These are phyloP conservation scores for Irena cyanogastra DNA, from an alignment of 2,113 vertebrate genomes.

Conservation along the genomic window DNA sequence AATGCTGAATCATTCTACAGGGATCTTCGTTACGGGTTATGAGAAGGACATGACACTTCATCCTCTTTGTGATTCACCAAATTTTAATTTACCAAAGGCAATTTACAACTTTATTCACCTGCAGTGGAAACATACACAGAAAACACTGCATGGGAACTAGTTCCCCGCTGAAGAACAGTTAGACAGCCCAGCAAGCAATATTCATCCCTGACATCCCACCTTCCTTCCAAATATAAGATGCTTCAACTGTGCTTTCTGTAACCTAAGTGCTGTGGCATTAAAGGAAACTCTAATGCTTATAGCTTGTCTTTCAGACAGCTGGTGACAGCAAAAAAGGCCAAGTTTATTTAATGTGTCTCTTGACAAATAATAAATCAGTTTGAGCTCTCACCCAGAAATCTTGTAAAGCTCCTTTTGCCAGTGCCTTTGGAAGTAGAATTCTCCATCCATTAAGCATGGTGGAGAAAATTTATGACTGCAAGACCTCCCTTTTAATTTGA, in stretches of 20 bases:
- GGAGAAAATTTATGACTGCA: background rate
- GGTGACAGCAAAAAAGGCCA: conserved; percentile 49
- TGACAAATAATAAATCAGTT: conserved; percentile 48
- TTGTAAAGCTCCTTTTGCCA: background rate
- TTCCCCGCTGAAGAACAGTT: background rate
- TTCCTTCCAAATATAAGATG: background rate
- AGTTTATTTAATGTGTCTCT: conserved; percentile 52
- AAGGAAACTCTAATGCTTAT: conserved; percentile 12
- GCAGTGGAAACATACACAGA: background rate
- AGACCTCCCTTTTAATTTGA: background rate
- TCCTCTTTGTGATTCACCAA: background rate
- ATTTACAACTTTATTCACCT: background rate
- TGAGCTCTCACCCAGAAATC: conserved; percentile 11
- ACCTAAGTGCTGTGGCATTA: background rate
- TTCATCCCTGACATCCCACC: background rate
- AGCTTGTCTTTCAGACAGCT: conserved; percentile 24
- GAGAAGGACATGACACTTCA: background rate
- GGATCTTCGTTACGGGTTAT: background rate
- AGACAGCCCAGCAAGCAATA: background rate
- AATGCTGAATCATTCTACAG: background rate
- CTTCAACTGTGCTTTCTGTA: background rate
- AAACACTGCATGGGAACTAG: background rate
- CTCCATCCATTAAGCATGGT: background rate
- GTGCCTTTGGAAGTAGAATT: conserved; percentile 19
- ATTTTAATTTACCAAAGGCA: background rate